Conservation (phyloP, 2,797 vertebrate species). For the Acrossocheilus wenchowensis region DNA sequence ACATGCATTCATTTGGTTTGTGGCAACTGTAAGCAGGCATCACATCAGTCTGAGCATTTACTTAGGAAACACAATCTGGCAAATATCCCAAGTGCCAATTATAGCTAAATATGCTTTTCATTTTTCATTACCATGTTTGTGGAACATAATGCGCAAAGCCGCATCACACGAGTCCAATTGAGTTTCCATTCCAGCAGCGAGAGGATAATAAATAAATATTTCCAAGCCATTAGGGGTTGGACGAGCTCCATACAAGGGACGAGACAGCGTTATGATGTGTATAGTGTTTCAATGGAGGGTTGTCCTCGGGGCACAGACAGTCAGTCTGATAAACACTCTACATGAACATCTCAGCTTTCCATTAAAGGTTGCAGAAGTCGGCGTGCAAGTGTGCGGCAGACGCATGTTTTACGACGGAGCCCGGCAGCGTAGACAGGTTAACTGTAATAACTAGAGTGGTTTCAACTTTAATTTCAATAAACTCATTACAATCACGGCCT, state of each 20-base stretch:
- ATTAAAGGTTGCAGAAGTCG: constrained; percentile 59
- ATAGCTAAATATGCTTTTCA: constrained; percentile 60
- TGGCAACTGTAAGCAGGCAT: constrained; percentile 36
- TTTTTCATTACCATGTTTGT: constrained; percentile 55
- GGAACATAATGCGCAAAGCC: constrained; percentile 46
- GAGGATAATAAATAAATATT: constrained; percentile 68
- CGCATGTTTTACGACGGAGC: constrained; percentile 68
- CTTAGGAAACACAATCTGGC: constrained; percentile 39
- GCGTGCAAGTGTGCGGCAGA: constrained; percentile 62
- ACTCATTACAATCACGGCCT: constrained; percentile 72
- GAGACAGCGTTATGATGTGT: constrained; percentile 74
- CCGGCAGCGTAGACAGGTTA: constrained; percentile 73
- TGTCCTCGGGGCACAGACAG: constrained; percentile 70
- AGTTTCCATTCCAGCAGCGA: constrained; percentile 71
- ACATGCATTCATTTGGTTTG: constrained; percentile 36
- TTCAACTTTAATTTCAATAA: constrained; percentile 80
- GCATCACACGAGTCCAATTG: constrained; percentile 49
- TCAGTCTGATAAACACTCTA: constrained; percentile 68
- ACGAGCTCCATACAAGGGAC: constrained; percentile 68
- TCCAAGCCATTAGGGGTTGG: constrained; percentile 65
- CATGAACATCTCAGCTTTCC: constrained; percentile 61
- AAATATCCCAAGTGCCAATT: constrained; percentile 48
- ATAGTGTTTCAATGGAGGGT: constrained; percentile 65
- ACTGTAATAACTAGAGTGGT: constrained; percentile 71
- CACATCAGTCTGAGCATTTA: constrained; percentile 31